phyloP scores from a whole-genome alignment of 1,140 invertebrate species.

The Eriosoma lanigerum region DNA sequence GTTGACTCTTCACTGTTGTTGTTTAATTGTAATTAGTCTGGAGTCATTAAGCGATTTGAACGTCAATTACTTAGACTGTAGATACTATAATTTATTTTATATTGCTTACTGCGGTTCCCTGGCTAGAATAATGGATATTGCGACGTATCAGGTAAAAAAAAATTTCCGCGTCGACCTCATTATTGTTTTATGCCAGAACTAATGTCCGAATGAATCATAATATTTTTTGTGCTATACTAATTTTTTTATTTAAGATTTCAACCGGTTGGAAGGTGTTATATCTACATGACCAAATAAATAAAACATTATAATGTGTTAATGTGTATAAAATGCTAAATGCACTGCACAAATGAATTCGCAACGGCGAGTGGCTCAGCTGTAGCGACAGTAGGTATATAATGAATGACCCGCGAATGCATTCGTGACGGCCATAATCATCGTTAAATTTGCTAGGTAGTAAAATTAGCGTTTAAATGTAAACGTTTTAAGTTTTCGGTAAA shows the following conservation, averaged over 20 bases:
- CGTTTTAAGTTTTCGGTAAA: neutral
- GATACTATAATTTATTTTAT: too few species aligned
- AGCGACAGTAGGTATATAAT: neutral
- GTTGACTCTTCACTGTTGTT: too few species aligned
- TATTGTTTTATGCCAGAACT: constrained; percentile 44
- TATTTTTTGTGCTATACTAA: neutral
- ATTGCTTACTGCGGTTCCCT: neutral
- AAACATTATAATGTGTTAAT: neutral
- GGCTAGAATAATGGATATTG: neutral
- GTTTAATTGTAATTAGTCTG: neutral
- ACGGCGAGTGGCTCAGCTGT: neutral
- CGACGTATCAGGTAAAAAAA: constrained; percentile 6
- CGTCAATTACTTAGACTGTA: neutral
- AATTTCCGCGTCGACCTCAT: constrained; percentile 23
- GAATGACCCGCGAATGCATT: neutral
- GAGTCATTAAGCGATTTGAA: too few species aligned
- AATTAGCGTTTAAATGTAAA: too few species aligned
- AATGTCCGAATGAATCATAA: constrained; percentile 26
- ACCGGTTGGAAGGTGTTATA: neutral
- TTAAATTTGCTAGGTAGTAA: too few species aligned
- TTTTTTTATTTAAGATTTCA: neutral
- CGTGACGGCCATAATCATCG: too few species aligned
- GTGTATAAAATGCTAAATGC: neutral
- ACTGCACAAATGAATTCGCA: constrained; percentile 10
- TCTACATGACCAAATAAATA: neutral